A percentile compares a stretch with the other conserved stretches of the same genome.
phyloP scores from a whole-genome alignment of 2,113 vertebrate genomes.

The Hassar affinis region DNA sequence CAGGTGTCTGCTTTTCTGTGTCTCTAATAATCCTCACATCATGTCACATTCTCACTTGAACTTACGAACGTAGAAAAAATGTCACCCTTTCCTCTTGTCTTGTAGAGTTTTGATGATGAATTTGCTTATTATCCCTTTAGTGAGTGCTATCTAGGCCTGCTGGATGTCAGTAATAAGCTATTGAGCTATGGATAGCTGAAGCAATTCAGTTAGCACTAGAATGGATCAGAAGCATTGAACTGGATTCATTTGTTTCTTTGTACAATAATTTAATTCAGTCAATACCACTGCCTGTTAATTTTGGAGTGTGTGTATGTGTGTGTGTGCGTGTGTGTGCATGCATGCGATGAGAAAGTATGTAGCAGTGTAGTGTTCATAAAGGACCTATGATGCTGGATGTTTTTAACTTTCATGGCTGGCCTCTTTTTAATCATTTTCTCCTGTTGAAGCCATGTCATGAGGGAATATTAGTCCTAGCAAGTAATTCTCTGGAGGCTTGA shows the following conservation, averaged over 20 bases:
- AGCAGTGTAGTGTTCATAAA: background rate
- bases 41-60: conserved; percentile 68
- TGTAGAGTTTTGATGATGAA: conserved; percentile 63
- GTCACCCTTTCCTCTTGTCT: conserved; percentile 61
- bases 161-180: conserved; percentile 31
- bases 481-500: conserved; percentile 63
- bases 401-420: background rate
- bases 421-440: conserved; percentile 8
- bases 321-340: conserved; percentile 25
- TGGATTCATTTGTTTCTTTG: conserved; percentile 40
- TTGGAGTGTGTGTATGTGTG: conserved; percentile 25
- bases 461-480: conserved; percentile 59
- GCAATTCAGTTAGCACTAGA: conserved; percentile 58
- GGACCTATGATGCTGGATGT: background rate
- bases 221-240: conserved; percentile 59
- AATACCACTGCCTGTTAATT: conserved; percentile 56
- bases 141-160: conserved; percentile 6
- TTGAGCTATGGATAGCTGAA: conserved; percentile 40
- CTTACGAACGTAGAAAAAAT: conserved; percentile 35
- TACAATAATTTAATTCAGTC: conserved; percentile 51
- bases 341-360: background rate
- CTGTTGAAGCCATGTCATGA: conserved; percentile 47
- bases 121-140: conserved; percentile 64
- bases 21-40: conserved; percentile 72
- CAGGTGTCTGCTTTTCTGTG: conserved; percentile 71